Conservation (phyloP, 2,888 invertebrate genomes). For the Caenorhabditis sp. region DNA sequence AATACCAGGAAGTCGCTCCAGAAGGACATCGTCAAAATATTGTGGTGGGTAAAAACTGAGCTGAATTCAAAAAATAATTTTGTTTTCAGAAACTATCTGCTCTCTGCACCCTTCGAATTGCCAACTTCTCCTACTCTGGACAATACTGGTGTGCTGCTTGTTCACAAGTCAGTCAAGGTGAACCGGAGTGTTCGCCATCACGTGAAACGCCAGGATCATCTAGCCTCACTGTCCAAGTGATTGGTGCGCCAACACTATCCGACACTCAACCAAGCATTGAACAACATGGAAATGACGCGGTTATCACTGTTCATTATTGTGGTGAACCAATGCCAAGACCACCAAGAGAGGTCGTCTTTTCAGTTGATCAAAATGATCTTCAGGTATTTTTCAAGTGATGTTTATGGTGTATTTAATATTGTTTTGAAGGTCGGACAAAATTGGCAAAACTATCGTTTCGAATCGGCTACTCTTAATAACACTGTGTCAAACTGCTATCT, state of each 20-base stretch:
- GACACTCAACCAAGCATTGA: constrained; percentile 65
- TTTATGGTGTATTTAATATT: too few relatives aligned
- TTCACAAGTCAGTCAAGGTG: constrained; percentile 68
- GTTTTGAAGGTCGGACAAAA: constrained; percentile 61
- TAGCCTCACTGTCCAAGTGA: constrained; percentile 64
- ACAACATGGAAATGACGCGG: constrained; percentile 61
- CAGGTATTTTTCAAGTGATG: constrained; percentile 35
- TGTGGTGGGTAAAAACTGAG: constrained; percentile 18
- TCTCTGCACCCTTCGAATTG: constrained; percentile 60
- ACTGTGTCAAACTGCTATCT: constrained; percentile 67
- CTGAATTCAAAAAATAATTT: not conserved
- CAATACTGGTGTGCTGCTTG: constrained; percentile 70
- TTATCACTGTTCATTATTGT: constrained; percentile 67
- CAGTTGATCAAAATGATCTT: constrained; percentile 67
- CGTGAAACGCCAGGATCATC: constrained; percentile 63
- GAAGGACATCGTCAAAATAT: constrained; percentile 39
- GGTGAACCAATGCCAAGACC: constrained; percentile 68
- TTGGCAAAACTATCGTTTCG: constrained; percentile 70
- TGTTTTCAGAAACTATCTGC: constrained; percentile 53
- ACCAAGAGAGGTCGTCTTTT: constrained; percentile 67
- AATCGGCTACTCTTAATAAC: constrained; percentile 64
- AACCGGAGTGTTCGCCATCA: constrained; percentile 67
- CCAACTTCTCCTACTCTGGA: constrained; percentile 68
- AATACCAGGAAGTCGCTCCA: constrained; percentile 51
- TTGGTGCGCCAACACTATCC: constrained; percentile 66